Evolutionary conservation across 2,888 invertebrate genomes (phyloP).

Genomic region (Campoletis raptor): DNA sequence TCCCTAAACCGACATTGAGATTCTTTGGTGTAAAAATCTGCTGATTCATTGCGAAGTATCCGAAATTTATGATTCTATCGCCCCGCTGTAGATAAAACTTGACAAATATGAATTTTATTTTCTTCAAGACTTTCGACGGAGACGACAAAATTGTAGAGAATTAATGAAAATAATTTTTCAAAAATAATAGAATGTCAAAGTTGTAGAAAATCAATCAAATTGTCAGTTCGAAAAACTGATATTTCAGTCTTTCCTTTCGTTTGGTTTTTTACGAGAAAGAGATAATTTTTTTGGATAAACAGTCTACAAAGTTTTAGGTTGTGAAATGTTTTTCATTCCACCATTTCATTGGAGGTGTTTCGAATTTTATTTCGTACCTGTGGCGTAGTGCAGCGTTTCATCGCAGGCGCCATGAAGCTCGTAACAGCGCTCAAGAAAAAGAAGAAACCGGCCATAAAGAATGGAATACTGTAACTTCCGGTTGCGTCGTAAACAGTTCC

Average conservation of each 20-base stretch:
- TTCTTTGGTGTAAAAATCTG: background rate
- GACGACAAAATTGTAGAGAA: background rate
- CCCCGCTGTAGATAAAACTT: background rate
- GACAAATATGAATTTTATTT: background rate
- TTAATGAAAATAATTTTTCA: background rate
- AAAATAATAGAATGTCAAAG: background rate
- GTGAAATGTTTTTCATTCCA: background rate
- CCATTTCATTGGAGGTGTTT: background rate
- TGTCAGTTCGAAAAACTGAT: background rate
- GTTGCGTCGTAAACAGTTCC: conserved; percentile 97
- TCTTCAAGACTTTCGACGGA: background rate
- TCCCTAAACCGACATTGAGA: background rate
- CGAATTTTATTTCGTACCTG: conserved; percentile 73
- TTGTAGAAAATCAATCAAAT: background rate
- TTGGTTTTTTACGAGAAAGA: background rate
- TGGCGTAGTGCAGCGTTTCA: conserved; percentile 86
- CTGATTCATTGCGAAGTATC: background rate
- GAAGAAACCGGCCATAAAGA: conserved; percentile 96
- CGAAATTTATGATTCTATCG: background rate
- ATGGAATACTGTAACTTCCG: conserved; percentile 93
- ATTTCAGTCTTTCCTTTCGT: background rate
- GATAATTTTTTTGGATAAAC: background rate
- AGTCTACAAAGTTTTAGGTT: background rate
- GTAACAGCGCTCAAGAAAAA: conserved; percentile 94
- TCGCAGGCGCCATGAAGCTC: conserved; percentile 92